These are phyloP conservation scores for Brenthis hecate DNA, from an alignment of 2,888 invertebrate genomes.

Conservation along the genomic window DNA sequence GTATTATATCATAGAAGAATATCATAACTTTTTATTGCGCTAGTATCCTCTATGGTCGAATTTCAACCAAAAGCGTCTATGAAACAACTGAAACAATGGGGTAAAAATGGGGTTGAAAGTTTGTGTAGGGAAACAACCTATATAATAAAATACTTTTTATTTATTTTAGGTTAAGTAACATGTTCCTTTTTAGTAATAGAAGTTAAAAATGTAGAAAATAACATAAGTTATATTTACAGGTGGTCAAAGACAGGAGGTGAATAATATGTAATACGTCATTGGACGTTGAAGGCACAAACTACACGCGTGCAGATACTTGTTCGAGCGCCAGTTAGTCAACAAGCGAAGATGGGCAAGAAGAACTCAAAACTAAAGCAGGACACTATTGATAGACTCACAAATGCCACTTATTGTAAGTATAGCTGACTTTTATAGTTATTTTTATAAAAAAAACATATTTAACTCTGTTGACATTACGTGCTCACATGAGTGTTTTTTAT, in stretches of 20 bases:
- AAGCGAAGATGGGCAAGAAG: constrained; percentile 93
- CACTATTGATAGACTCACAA: constrained; percentile 95
- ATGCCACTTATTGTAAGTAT: constrained; percentile 95
- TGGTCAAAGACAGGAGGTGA: constrained; percentile 48
- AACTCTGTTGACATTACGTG: neutral
- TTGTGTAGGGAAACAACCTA: too few relatives aligned
- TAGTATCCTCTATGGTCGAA: too few relatives aligned
- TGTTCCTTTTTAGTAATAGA: too few relatives aligned
- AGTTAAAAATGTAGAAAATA: neutral
- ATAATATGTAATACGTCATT: constrained; percentile 71
- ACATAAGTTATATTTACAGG: constrained; percentile 51
- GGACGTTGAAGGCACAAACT: constrained; percentile 46
- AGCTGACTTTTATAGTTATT: constrained; percentile 8
- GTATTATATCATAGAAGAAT: too few relatives aligned
- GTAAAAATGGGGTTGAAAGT: too few relatives aligned
- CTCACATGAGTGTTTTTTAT: neutral
- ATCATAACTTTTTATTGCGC: too few relatives aligned
- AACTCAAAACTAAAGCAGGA: constrained; percentile 98
- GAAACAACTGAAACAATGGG: too few relatives aligned
- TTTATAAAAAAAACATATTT: constrained; percentile 1
- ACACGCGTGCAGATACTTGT: constrained; percentile 43
- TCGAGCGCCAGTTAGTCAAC: constrained; percentile 46
- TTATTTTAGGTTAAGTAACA: too few relatives aligned
- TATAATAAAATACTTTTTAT: too few relatives aligned
- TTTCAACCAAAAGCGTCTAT: too few relatives aligned